These are phyloP conservation scores for Cirrhinus molitorella DNA, from an alignment of 2,797 vertebrate species.

Conservation along the genomic window DNA sequence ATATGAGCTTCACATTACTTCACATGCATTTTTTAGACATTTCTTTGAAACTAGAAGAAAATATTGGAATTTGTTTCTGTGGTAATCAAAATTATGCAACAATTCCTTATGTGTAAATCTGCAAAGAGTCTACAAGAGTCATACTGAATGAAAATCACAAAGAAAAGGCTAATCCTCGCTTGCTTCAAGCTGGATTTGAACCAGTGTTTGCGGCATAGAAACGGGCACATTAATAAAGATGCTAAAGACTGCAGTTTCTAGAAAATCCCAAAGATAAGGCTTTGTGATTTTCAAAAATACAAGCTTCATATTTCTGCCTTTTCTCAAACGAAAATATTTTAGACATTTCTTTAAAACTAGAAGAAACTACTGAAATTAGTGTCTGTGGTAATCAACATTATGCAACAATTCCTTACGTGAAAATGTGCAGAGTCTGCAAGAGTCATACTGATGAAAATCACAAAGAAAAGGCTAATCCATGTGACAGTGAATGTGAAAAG, in stretches of 20 bases:
- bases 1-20: no score
- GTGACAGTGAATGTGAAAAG: conserved; percentile 31
- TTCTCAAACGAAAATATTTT: neutral
- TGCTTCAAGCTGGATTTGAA: no score
- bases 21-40: neutral
- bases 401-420: neutral
- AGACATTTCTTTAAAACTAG: neutral
- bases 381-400: no score
- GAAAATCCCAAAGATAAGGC: no score
- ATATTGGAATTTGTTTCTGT: no score
- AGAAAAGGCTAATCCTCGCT: conserved; percentile 36
- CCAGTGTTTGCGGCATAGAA: no score
- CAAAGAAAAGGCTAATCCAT: conserved; percentile 38
- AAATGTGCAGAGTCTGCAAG: neutral
- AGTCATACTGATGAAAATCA: neutral
- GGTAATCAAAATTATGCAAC: neutral
- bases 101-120: neutral
- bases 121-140: neutral
- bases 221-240: no score
- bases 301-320: neutral
- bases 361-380: neutral
- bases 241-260: no score
- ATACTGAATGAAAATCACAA: neutral
- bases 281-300: no score
- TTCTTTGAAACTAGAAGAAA: neutral